Evolutionary conservation across 1,140 invertebrate species (phyloP).

Genomic region (Sarcophaga peregrina): DNA sequence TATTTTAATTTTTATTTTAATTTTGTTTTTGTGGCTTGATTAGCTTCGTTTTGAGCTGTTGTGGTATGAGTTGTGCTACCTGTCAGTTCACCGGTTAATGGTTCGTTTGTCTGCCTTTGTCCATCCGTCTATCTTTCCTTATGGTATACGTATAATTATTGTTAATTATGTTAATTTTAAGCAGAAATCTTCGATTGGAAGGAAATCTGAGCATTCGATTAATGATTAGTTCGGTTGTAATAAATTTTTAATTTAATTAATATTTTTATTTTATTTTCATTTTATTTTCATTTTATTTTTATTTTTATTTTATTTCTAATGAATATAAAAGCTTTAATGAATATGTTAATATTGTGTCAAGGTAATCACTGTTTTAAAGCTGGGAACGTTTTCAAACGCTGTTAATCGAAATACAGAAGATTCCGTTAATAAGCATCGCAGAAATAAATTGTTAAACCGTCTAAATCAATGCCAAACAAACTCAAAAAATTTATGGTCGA

Average conservation of each 20-base stretch:
- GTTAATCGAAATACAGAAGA: no score
- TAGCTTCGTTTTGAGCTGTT: not conserved
- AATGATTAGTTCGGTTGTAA: not conserved
- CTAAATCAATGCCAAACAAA: no score
- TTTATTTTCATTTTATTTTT: no score
- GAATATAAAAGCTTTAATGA: no score
- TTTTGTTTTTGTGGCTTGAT: conserved; percentile 8
- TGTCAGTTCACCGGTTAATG: not conserved
- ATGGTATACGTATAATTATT: not conserved
- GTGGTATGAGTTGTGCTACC: not conserved
- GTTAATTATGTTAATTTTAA: conserved; percentile 11
- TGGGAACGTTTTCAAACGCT: no score
- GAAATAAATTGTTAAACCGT: no score
- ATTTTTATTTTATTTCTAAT: no score
- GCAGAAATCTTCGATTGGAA: not conserved
- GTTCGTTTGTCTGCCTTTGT: not conserved
- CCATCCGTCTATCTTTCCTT: not conserved
- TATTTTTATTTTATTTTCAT: not conserved
- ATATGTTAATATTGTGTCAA: no score
- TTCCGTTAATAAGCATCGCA: no score
- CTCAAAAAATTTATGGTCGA: no score
- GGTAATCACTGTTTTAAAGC: no score
- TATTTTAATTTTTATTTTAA: no score
- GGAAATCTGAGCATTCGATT: not conserved
- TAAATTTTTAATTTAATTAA: not conserved